A percentile compares a stretch with the other conserved stretches of the same genome.
phyloP scores from a whole-genome alignment of 2,888 invertebrate species.

The Synanthedon andrenaeformis region DNA sequence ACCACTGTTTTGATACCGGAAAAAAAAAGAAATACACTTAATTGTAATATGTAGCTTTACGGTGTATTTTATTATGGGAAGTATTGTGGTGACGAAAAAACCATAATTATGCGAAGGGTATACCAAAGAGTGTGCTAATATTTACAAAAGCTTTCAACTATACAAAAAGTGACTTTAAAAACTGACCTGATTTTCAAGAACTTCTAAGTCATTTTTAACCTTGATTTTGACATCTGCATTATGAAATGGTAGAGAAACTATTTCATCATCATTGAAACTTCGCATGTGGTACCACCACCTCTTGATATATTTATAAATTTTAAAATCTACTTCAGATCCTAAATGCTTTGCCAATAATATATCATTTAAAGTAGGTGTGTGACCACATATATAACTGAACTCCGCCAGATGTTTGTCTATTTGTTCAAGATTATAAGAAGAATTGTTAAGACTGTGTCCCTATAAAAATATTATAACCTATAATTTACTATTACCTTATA shows the following conservation, averaged over 20 bases:
- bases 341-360: slow-evolving; percentile 39
- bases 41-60: not conserved
- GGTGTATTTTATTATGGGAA: too few species aligned
- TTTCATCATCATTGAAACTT: slow-evolving; percentile 68
- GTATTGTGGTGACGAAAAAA: slow-evolving; percentile 36
- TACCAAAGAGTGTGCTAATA: slow-evolving; percentile 2
- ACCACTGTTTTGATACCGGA: slow-evolving; percentile 51
- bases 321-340: slow-evolving; percentile 33
- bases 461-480: slow-evolving; percentile 29
- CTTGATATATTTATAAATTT: slow-evolving; percentile 56
- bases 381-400: slow-evolving; percentile 71
- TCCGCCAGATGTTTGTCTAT: slow-evolving; percentile 57
- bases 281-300: slow-evolving; percentile 74
- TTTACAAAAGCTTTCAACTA: not conserved
- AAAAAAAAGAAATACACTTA: slow-evolving; percentile 26
- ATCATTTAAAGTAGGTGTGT: slow-evolving; percentile 65
- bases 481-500: not conserved
- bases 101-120: slow-evolving; percentile 7
- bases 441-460: slow-evolving; percentile 23
- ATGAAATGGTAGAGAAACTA: slow-evolving; percentile 42
- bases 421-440: slow-evolving; percentile 30
- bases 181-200: slow-evolving; percentile 44
- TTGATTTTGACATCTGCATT: slow-evolving; percentile 25
- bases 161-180: not conserved
- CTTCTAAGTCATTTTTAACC: slow-evolving; percentile 24